phyloP scores from a whole-genome alignment of 2,113 vertebrate species.

The Anthoscopus minutus region DNA sequence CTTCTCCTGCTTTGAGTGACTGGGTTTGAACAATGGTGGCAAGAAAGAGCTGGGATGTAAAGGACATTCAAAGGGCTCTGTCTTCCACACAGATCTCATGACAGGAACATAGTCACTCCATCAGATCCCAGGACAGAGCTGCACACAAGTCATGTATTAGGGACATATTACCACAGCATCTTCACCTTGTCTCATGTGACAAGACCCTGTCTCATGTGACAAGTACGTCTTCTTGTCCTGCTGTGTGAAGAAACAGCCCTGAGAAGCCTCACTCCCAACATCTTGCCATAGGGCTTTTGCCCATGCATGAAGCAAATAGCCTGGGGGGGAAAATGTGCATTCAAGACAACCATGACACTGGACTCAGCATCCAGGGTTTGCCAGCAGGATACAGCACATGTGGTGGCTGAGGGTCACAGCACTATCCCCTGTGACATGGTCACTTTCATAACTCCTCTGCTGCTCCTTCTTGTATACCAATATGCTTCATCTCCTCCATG shows the following conservation, averaged over 20 bases:
- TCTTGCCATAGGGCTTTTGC: not conserved
- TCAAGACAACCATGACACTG: not conserved
- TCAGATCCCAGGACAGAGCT: not conserved
- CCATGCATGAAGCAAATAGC: not conserved
- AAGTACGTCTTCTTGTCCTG: not conserved
- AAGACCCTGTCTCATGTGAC: not conserved
- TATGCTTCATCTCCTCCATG: not conserved
- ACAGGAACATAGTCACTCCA: not conserved
- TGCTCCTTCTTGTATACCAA: not conserved
- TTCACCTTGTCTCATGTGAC: not conserved
- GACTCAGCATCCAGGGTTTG: not conserved
- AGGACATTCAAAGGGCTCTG: not conserved
- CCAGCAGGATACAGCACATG: not conserved
- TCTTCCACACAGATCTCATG: not conserved
- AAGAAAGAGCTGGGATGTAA: not conserved
- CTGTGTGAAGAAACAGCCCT: not conserved
- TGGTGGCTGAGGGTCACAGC: rapidly evolving
- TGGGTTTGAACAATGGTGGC: not conserved
- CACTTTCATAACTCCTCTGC: not conserved
- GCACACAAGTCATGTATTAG: not conserved
- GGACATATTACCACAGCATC: not conserved
- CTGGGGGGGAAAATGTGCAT: not conserved
- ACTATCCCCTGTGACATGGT: not conserved
- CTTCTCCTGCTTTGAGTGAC: not conserved
- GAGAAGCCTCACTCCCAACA: not conserved